Evolutionary conservation across 2,113 vertebrate genomes (phyloP).

Genomic region (Hyla sarda): DNA sequence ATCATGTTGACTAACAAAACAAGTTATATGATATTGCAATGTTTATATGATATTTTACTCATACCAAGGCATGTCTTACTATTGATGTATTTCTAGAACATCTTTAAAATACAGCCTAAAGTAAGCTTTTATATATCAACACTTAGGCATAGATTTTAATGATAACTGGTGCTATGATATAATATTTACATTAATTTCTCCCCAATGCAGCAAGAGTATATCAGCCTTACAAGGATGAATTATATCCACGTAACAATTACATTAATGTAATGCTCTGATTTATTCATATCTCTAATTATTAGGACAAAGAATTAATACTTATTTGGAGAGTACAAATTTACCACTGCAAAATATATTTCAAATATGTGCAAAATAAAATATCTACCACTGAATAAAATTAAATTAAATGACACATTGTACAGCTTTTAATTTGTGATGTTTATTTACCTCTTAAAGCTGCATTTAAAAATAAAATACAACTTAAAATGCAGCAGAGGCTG

Average conservation of each 20-base stretch:
- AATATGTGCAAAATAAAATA: neutral
- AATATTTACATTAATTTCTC: conserved; percentile 1
- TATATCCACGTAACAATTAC: neutral
- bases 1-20: neutral
- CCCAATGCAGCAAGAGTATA: neutral
- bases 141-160: neutral
- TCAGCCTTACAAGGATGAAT: neutral
- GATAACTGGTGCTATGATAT: neutral
- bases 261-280: neutral
- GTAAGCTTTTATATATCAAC: neutral
- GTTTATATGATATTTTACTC: neutral
- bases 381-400: neutral
- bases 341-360: neutral
- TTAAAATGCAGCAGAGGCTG: neutral
- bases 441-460: neutral
- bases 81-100: neutral
- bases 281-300: neutral
- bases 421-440: neutral
- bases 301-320: neutral
- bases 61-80: neutral
- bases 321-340: neutral
- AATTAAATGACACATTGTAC: neutral
- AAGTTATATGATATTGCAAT: neutral
- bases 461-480: neutral
- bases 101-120: neutral